Evolutionary conservation across 2,888 invertebrate species (phyloP), one percentile per base, ranked within the genome.

Genomic region (Rhagium mordax): DNA sequence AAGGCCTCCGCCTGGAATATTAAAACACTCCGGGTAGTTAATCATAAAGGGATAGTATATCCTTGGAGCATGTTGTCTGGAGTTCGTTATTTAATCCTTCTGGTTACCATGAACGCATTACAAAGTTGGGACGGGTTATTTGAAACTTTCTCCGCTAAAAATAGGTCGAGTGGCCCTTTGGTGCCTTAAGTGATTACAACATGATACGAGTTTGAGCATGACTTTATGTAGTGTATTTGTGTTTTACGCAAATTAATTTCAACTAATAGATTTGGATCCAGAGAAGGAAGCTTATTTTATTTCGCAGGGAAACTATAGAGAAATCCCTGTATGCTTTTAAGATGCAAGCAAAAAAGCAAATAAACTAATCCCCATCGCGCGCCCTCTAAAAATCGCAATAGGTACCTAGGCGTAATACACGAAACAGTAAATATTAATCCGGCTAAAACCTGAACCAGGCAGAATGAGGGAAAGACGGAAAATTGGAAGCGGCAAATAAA

Each of bases 401-500:
- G 27, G 27, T 57, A 57, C 15, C 24, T 57, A 27, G 27, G 13
- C n/a, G 4, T 41, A 41, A 41, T n/a, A 57, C 55, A 57, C 6
- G 55, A 57, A 57, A 57, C 55, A 24, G 55, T 57, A 57, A 57
- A 57, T 24, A 24, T 60, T 60, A 60, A 60, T 60, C 33, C 59
- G 13, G 20, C 16, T 33, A 33, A 59, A 70, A 62, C 67, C 62
- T 33, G 18, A 66, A 72, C 67, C 67, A 41, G 59, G 67, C 70
- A 49, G 49, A 74, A 74, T 61, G 55, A 65, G 68, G 68, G 62
- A 67, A 64, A 66, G 70, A 60, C 65, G 55, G 74, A 70, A 64
- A 75, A 70, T 70, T 60, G 71, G 51, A 64, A 61, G 60, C 59
- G 57, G 47, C 71, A 59, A 71, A 69, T 75, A 75, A 71, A 75